Conservation (phyloP, 2,113 vertebrate species). For the Odocoileus virginianus region DNA sequence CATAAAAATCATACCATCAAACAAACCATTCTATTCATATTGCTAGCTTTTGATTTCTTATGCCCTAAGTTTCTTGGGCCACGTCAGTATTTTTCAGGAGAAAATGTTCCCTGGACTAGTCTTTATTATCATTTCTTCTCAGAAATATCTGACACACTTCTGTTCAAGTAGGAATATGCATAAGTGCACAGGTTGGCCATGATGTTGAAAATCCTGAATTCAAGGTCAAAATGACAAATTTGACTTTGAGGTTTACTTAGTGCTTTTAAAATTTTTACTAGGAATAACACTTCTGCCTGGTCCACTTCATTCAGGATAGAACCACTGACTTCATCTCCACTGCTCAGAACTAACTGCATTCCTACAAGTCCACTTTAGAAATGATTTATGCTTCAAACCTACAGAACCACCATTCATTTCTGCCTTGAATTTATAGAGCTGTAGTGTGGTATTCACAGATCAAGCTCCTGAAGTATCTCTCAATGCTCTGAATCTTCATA, state of each 20-base stretch:
- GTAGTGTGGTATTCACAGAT: constrained; percentile 58
- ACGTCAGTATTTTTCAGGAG: not conserved
- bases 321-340: not conserved
- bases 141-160: not conserved
- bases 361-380: constrained; percentile 36
- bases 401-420: constrained; percentile 57
- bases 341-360: constrained; percentile 41
- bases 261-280: not conserved
- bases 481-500: constrained; percentile 63
- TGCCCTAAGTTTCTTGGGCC: not conserved
- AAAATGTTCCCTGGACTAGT: not conserved
- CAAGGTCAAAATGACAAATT: not conserved
- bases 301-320: constrained; percentile 33
- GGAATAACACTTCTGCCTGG: not conserved
- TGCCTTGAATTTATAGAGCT: constrained; percentile 50
- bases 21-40: not conserved
- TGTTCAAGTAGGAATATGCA: not conserved
- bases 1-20: not conserved
- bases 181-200: constrained; percentile 12
- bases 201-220: constrained; percentile 25
- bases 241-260: constrained; percentile 49
- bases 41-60: not conserved
- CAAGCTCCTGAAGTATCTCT: constrained; percentile 57
- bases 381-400: constrained; percentile 31
- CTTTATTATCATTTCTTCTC: constrained; percentile 10